Evolutionary conservation across 2,797 vertebrate species (phyloP).

Genomic region (Mus caroli): DNA sequence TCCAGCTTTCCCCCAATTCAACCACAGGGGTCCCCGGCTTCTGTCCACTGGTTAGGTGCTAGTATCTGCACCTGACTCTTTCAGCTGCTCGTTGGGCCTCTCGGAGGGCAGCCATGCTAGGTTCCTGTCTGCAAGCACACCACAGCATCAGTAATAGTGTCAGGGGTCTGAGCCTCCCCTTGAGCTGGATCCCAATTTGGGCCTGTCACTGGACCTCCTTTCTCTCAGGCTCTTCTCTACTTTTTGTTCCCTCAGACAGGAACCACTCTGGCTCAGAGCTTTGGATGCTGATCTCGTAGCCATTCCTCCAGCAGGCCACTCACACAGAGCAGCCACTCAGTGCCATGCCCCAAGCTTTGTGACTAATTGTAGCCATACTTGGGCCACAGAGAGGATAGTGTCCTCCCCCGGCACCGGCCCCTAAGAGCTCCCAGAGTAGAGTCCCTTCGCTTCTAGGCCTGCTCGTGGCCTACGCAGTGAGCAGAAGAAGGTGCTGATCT

Average conservation of each 20-base stretch:
- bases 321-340: too few species aligned
- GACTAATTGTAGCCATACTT: fast-evolving
- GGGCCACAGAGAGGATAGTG: background rate
- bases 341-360: fast-evolving
- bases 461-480: background rate
- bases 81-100: background rate
- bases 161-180: background rate
- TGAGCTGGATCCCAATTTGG: background rate
- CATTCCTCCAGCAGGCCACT: background rate
- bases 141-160: background rate
- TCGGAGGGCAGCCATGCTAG: background rate
- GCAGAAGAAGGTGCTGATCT: fast-evolving
- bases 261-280: background rate
- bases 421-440: background rate
- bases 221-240: background rate
- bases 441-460: background rate
- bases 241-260: background rate
- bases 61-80: background rate
- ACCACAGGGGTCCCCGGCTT: background rate
- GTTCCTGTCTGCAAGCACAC: background rate
- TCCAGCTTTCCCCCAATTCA: background rate
- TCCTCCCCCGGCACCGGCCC: fast-evolving
- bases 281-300: background rate
- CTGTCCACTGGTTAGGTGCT: background rate
- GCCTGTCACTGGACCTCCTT: background rate